Evolutionary conservation across 1,140 invertebrate species (phyloP), one percentile per base, ranked within the genome.

Genomic region (Panagrolaimus sp.): DNA sequence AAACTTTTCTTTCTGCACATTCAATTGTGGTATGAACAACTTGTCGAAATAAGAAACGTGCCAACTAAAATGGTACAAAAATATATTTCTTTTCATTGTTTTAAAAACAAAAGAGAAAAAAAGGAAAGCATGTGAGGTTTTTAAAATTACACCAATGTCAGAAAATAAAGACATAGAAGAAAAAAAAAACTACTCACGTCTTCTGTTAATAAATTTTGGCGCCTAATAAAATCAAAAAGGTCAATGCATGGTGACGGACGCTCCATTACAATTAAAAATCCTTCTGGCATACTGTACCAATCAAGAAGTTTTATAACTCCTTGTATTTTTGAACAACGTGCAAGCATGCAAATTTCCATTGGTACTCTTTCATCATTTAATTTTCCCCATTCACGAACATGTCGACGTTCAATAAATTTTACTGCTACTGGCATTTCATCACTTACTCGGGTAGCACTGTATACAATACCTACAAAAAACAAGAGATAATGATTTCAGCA

Each of bases 161-260:
- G 9, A n/a, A 25, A 25, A 57, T 20, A 57, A 57, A 20, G n/a
- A 27, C n/a, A n/a, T n/a, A 3, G 20, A 27, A 57, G 11, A 27
- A 25, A 27, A 25, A 20, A 14, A 13, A 20, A 25, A 57, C 13
- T 23, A 63, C 76, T 69, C 48, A 79, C 74, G 57, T 76, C 46
- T 79, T 76, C 74, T 20, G 67, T 14, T 77, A 74, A 51, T 79
- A 69, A 20, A 63, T 70, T 85, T 82, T 68, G 70, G 63, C 7
- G 84, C 67, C 62, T 77, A 74, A 86, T 86, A 72, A 85, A 86
- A 76, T 86, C 84, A 74, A 85, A 86, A 48, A 86, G 76, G 72
- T 86, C 85, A 66, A 83, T 83, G 57, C 82, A 84, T 63, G 77
- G 76, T 47, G 80, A 81, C 25, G 84, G 84, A 48, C 82, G 69